Conservation (phyloP, 2,888 invertebrate species). For the Cosmia trapezina region DNA sequence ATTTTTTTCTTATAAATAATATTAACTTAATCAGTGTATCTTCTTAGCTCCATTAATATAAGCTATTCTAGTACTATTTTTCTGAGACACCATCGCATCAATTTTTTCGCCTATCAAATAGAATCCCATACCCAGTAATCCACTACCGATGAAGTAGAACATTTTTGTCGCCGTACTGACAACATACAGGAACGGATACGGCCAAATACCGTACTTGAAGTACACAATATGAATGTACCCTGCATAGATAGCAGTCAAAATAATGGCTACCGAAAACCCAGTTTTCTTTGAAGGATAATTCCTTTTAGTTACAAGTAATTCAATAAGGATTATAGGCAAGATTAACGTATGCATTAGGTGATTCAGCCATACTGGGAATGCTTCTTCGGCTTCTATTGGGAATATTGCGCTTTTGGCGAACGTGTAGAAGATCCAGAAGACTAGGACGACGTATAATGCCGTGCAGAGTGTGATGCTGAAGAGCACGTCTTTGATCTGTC, state of each 20-base stretch:
- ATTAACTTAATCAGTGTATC: constrained; percentile 28
- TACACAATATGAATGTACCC: constrained; percentile 93
- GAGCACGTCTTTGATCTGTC: constrained; percentile 92
- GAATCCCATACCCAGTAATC: constrained; percentile 89
- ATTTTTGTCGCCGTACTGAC: constrained; percentile 92
- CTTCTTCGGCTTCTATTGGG: constrained; percentile 93
- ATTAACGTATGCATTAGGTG: constrained; percentile 97
- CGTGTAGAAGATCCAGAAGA: constrained; percentile 96
- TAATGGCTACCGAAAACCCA: constrained; percentile 90
- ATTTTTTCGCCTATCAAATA: constrained; percentile 94
- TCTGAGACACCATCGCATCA: constrained; percentile 92
- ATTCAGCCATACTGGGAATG: constrained; percentile 96
- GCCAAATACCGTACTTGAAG: constrained; percentile 94
- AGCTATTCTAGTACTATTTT: constrained; percentile 29
- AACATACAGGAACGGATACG: constrained; percentile 96
- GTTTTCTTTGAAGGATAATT: constrained; percentile 92
- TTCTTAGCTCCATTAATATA: constrained; percentile 61
- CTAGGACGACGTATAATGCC: constrained; percentile 94
- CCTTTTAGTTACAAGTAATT: constrained; percentile 93
- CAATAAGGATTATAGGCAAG: constrained; percentile 93
- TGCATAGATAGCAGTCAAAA: constrained; percentile 92
- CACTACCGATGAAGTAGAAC: constrained; percentile 92
- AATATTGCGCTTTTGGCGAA: constrained; percentile 97
- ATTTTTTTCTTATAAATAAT: background rate
- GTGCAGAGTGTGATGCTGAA: constrained; percentile 93